Percentiles rank a stretch among this genome's conserved stretches.
These are phyloP conservation scores for Drosophila repletoides DNA, from an alignment of 1,140 invertebrate genomes.

Conservation along the genomic window DNA sequence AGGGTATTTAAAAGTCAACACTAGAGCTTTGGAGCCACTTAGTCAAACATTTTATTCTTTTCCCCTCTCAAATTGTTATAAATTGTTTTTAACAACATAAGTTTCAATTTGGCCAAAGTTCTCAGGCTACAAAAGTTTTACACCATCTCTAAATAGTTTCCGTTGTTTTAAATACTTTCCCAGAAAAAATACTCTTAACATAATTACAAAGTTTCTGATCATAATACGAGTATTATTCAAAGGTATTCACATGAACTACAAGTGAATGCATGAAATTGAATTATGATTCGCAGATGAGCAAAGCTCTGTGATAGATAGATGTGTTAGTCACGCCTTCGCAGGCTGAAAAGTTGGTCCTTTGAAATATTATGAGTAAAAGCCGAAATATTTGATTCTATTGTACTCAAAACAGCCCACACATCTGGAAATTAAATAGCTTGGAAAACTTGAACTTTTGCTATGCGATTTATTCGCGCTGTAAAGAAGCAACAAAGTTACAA, in stretches of 20 bases:
- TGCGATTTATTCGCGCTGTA: constrained; percentile 18
- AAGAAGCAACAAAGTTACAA: constrained; percentile 10
- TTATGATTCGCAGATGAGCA: constrained; percentile 8
- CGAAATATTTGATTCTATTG: neutral
- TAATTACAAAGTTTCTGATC: constrained; percentile 22
- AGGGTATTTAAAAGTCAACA: too few species aligned
- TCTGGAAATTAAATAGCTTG: constrained; percentile 20
- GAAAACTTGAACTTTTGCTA: constrained; percentile 33
- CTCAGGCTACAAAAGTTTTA: constrained; percentile 11
- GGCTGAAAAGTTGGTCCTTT: constrained; percentile 24
- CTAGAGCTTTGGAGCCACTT: too few species aligned
- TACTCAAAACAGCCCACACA: neutral
- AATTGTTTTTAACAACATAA: constrained; percentile 39
- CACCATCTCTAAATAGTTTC: constrained; percentile 1
- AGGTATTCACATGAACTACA: neutral
- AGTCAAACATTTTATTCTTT: neutral
- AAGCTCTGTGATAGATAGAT: too few species aligned
- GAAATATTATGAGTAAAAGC: neutral
- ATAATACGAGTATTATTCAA: neutral
- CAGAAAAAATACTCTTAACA: neutral
- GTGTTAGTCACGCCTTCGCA: neutral
- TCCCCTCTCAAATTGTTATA: constrained; percentile 15
- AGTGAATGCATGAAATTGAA: too few species aligned
- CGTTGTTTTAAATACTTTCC: neutral
- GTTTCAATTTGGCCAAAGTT: constrained; percentile 32